phyloP scores from a whole-genome alignment of 2,888 invertebrate species.

The Parnassius mnemosyne region DNA sequence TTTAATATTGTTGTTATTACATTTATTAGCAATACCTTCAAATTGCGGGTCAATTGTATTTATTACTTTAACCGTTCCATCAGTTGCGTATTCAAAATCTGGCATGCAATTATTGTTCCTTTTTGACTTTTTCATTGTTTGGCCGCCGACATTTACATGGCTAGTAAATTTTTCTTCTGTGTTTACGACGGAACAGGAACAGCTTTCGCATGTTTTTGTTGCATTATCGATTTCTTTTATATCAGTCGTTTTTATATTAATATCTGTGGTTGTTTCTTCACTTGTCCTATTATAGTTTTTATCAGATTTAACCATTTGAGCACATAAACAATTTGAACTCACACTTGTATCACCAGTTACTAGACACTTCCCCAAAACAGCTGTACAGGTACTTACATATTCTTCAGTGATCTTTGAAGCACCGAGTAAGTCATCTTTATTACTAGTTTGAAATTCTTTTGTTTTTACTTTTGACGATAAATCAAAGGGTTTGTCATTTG shows the following conservation, averaged over 20 bases:
- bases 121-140: constrained; percentile 16
- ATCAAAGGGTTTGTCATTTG: background rate
- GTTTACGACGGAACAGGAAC: constrained; percentile 42
- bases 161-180: constrained; percentile 13
- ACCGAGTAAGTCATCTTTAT: constrained; percentile 16
- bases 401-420: constrained; percentile 31
- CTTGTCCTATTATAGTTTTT: constrained; percentile 35
- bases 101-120: constrained; percentile 33
- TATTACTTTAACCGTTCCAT: constrained; percentile 62
- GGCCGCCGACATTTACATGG: constrained; percentile 7
- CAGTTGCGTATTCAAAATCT: constrained; percentile 49
- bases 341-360: constrained; percentile 39
- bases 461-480: background rate
- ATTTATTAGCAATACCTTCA: constrained; percentile 20
- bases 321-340: constrained; percentile 49
- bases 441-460: constrained; percentile 22
- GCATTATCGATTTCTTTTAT: background rate
- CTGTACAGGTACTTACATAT: constrained; percentile 43
- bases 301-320: constrained; percentile 43
- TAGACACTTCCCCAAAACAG: constrained; percentile 51
- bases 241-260: background rate
- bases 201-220: constrained; percentile 40
- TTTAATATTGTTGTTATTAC: constrained; percentile 13
- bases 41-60: constrained; percentile 56
- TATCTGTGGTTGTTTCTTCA: constrained; percentile 18